Percentiles rank a stretch among this genome's conserved stretches.
These are phyloP conservation scores for Agonopterix alstromeriana DNA, from an alignment of 2,888 invertebrate species.

Conservation along the genomic window DNA sequence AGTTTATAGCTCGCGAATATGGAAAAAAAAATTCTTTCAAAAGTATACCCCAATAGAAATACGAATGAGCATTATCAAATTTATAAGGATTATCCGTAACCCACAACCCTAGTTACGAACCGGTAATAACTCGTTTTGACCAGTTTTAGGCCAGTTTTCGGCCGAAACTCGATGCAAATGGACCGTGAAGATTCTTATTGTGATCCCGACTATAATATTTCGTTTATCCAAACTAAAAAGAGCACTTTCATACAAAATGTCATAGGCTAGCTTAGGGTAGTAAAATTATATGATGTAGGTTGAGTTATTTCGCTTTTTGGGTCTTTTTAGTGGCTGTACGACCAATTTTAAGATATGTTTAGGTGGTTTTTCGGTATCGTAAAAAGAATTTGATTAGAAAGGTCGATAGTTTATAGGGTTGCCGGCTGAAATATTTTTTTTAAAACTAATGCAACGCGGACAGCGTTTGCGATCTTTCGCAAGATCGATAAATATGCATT, in stretches of 20 bases:
- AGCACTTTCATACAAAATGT: constrained; percentile 2
- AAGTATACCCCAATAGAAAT: no score
- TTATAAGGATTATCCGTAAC: no score
- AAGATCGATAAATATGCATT: no score
- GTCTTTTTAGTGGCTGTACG: not conserved
- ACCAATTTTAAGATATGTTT: not conserved
- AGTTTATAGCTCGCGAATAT: no score
- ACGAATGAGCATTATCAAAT: no score
- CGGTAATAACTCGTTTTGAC: constrained; percentile 10
- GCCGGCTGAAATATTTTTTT: no score
- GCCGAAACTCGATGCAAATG: constrained; percentile 16
- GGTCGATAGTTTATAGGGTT: not conserved
- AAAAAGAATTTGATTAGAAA: not conserved
- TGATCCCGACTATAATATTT: constrained; percentile 7
- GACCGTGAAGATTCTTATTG: constrained; percentile 14
- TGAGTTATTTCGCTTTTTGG: not conserved
- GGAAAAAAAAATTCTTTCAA: no score
- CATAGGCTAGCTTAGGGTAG: not conserved
- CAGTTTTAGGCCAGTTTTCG: constrained; percentile 4
- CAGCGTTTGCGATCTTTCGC: no score
- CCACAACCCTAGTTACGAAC: constrained; percentile 6
- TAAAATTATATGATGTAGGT: constrained; percentile 2
- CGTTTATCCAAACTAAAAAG: constrained; percentile 3
- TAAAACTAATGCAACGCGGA: no score
- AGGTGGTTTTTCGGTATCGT: not conserved